Evolutionary conservation across 2,888 invertebrate genomes (phyloP).

Genomic region (Volucella inanis): DNA sequence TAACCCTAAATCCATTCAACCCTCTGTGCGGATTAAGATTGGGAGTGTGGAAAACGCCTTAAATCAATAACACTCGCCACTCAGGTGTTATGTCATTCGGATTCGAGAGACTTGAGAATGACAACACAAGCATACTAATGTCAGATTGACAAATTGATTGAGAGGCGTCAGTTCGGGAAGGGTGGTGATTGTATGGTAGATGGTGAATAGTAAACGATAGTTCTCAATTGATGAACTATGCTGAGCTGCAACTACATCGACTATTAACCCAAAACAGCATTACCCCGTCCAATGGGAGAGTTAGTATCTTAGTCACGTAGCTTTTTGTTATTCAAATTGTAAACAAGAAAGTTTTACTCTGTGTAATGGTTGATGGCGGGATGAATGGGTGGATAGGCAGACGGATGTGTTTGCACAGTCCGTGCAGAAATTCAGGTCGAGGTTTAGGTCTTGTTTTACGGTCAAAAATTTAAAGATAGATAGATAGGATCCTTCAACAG

Average conservation of each 20-base stretch:
- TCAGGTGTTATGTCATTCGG: slow-evolving; percentile 62
- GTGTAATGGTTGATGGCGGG: background rate
- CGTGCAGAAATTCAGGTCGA: slow-evolving; percentile 11
- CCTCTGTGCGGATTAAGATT: too few relatives aligned
- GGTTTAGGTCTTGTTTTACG: slow-evolving; percentile 41
- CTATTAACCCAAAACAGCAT: slow-evolving; percentile 32
- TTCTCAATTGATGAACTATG: slow-evolving; percentile 51
- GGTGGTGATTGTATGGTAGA: too few relatives aligned
- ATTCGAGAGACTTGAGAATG: slow-evolving; percentile 27
- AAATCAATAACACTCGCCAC: slow-evolving; percentile 50
- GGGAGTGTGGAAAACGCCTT: background rate
- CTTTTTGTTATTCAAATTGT: slow-evolving; percentile 66
- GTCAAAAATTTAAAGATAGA: slow-evolving; percentile 36
- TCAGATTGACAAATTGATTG: slow-evolving; percentile 36
- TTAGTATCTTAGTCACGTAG: slow-evolving; percentile 60
- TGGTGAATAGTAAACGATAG: slow-evolving; percentile 11
- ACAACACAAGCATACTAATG: slow-evolving; percentile 53
- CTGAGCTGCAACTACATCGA: slow-evolving; percentile 31
- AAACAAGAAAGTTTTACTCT: slow-evolving; percentile 58
- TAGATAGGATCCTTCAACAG: slow-evolving; percentile 21
- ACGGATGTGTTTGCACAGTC: slow-evolving; percentile 25
- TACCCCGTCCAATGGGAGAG: slow-evolving; percentile 2
- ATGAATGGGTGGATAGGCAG: background rate
- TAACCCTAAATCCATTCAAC: background rate
- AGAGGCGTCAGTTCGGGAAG: background rate